Evolutionary conservation across 2,797 vertebrate genomes (phyloP).

Genomic region (Enteromius fasciolatus): DNA sequence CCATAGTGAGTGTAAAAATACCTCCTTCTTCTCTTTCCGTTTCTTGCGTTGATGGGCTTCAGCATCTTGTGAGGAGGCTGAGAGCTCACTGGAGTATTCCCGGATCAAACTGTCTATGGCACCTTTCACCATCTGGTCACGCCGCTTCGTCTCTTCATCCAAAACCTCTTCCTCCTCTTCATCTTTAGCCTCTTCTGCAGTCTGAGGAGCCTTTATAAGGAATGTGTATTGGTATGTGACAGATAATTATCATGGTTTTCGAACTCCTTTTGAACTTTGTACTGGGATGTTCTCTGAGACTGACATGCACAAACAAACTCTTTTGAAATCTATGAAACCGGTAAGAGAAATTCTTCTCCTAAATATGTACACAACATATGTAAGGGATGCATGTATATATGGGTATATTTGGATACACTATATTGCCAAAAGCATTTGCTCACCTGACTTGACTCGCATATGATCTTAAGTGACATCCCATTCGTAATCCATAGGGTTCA

Average conservation of each 20-base stretch:
- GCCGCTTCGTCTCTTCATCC: conserved; percentile 94
- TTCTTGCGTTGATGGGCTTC: conserved; percentile 94
- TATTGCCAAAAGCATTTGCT: no score
- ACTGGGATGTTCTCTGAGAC: neutral
- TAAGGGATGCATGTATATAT: no score
- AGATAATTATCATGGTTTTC: neutral
- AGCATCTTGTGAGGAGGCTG: conserved; percentile 92
- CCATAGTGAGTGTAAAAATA: conserved; percentile 62
- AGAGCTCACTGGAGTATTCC: conserved; percentile 96
- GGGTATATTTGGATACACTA: no score
- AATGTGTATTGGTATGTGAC: neutral
- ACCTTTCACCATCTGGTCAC: conserved; percentile 93
- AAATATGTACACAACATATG: no score
- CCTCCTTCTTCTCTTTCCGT: conserved; percentile 98
- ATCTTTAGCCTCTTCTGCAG: conserved; percentile 75
- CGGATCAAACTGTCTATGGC: conserved; percentile 94
- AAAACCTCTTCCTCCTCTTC: conserved; percentile 85
- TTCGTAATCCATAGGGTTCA: no score
- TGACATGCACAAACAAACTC: neutral
- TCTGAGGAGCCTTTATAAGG: conserved; percentile 56
- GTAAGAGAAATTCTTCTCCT: no score
- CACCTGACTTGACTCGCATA: no score
- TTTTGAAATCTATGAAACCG: neutral
- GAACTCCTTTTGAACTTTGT: neutral
- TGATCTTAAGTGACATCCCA: no score